Base-by-base conservation (phyloP, 2,797 vertebrate genomes). In the Pteropus rufus region DNA sequence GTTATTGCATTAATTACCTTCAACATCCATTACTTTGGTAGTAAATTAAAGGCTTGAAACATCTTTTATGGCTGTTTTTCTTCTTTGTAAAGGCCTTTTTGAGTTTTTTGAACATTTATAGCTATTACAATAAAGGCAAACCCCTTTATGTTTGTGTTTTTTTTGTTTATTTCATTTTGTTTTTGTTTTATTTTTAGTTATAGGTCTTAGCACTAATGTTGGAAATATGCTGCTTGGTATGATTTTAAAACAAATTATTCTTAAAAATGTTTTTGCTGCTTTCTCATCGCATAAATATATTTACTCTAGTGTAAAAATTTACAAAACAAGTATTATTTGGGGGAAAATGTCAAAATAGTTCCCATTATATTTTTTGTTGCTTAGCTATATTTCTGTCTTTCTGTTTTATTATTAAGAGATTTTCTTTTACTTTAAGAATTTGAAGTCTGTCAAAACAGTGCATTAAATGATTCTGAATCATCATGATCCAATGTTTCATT, bases 361-460 rank as follows among this genome's bases (percentile, higher is more conserved):
- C 98, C 96, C 95, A 98, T 98, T 98, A 98, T 97, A 80, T 94
- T 97, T 91, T 97, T 97, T 98, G 92, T 98, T 98, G 79, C 97
- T 97, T 91, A 97, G 83, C 41, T 95, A 44, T 98, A 95, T 98
- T 98, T 98, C 96, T 46, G 10, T 97, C 97, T 98, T 97, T 98
- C 29, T 98, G 92, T 97, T 98, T 98, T 98, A 97, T 98, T 98
- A 98, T 98, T 98, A 98, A 97, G 96, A 97, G 91, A 70, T 93
- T 98, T 98, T 97, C 96, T 98, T 98, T 98, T 98, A 97, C 96
- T 97, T 97, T 97, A 98, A 88, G 97, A 95, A 98, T 89, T 90
- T 98, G 98, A 98, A 98, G 81, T 96, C 98, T 98, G 98, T 98
- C 98, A 98, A 98, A 98, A 98, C 97, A 98, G 97, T 98, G 97